These are phyloP conservation scores for Chrysina gloriosa DNA, from an alignment of 2,888 invertebrate species.

Conservation along the genomic window DNA sequence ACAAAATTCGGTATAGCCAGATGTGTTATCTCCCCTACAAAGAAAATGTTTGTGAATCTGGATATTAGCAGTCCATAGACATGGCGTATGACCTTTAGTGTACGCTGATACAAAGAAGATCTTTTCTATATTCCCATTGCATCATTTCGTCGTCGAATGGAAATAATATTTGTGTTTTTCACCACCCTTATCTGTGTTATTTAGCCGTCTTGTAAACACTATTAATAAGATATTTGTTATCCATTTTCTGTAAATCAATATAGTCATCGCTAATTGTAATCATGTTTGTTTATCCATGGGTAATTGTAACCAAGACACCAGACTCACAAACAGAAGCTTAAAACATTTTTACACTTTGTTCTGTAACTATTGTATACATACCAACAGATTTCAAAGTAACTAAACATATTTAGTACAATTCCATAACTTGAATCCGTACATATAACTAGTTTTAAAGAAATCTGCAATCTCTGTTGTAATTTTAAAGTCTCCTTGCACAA, in stretches of 20 bases:
- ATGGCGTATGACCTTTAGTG: conserved; percentile 19
- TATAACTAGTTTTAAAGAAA: conserved; percentile 41
- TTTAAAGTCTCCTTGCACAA: conserved; percentile 39
- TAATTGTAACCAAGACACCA: conserved; percentile 42
- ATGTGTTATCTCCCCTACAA: conserved; percentile 45
- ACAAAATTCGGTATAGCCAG: conserved; percentile 33
- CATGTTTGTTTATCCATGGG: conserved; percentile 14
- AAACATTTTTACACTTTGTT: conserved; percentile 45
- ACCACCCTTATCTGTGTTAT: conserved; percentile 24
- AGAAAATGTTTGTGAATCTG: conserved; percentile 50
- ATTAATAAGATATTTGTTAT: conserved; percentile 6
- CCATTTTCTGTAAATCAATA: conserved; percentile 35
- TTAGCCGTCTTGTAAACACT: conserved; percentile 9
- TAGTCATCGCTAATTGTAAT: conserved; percentile 18
- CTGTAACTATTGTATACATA: conserved; percentile 52
- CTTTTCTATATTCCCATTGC: conserved; percentile 28
- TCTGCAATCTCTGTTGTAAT: conserved; percentile 40
- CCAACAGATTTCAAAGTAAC: conserved; percentile 45
- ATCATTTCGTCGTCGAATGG: conserved; percentile 24
- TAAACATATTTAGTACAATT: conserved; percentile 41
- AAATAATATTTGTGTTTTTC: conserved; percentile 12
- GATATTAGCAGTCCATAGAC: conserved; percentile 35
- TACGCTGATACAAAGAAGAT: conserved; percentile 16
- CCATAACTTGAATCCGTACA: conserved; percentile 40
- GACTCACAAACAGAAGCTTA: conserved; percentile 51